Percentiles rank a stretch among this genome's conserved stretches.
Evolutionary conservation across 2,888 invertebrate species (phyloP).

Genomic region (Aspidiotus destructor): DNA sequence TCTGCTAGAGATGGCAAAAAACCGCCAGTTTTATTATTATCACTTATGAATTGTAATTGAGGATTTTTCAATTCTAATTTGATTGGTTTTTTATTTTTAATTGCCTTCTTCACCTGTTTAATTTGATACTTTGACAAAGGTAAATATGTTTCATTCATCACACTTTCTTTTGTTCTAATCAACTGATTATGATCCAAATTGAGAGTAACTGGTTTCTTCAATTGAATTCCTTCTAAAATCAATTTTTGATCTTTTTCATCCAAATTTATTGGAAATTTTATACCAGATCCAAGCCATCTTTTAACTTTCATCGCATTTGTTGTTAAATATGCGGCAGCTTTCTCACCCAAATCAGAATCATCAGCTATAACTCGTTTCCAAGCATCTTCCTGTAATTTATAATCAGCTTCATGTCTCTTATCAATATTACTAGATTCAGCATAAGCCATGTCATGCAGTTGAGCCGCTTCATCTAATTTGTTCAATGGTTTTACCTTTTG

Average conservation of each 20-base stretch:
- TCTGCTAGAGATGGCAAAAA: neutral
- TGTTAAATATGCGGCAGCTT: conserved; percentile 18
- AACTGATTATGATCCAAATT: neutral
- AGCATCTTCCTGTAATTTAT: conserved; percentile 26
- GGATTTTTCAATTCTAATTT: neutral
- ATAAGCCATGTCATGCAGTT: conserved; percentile 24
- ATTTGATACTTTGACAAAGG: conserved; percentile 8
- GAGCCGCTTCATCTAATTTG: conserved; percentile 15
- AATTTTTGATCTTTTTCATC: conserved; percentile 2
- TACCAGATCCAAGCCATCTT: conserved; percentile 19
- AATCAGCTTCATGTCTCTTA: conserved; percentile 30
- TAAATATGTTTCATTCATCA: conserved; percentile 9
- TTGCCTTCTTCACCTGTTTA: neutral
- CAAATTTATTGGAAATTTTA: neutral
- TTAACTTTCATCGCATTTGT: conserved; percentile 33
- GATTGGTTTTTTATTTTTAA: neutral
- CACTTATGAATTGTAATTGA: neutral
- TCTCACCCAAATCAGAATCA: conserved; percentile 30
- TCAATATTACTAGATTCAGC: conserved; percentile 5
- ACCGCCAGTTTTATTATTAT: conserved; percentile 7
- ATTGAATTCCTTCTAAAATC: neutral
- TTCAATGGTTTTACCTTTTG: conserved; percentile 22
- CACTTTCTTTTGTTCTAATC: conserved; percentile 7
- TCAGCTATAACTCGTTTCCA: conserved; percentile 32
- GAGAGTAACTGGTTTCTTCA: neutral